These are phyloP conservation scores for Gryllus bimaculatus DNA, from an alignment of 1,140 invertebrate species.

Conservation along the genomic window DNA sequence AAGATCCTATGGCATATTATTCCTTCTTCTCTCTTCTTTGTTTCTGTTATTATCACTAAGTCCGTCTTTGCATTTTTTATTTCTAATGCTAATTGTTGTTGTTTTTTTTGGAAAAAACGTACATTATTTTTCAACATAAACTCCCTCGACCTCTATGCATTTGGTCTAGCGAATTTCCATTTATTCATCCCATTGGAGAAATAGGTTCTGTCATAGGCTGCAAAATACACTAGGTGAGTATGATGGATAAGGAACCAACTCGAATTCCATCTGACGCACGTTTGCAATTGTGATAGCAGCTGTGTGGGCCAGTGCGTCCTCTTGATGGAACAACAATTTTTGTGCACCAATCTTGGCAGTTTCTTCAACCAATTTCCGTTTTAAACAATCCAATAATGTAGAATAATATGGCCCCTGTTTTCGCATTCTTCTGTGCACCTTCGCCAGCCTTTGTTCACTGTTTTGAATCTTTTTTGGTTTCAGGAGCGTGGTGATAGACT, in stretches of 20 bases:
- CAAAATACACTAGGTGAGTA: background rate
- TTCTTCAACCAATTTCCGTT: too few species aligned
- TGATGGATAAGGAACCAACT: background rate
- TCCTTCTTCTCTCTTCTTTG: too few species aligned
- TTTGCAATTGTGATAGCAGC: background rate
- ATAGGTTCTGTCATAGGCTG: background rate
- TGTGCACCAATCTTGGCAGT: background rate
- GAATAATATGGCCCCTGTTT: background rate
- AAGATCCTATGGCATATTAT: too few species aligned
- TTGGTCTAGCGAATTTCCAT: background rate
- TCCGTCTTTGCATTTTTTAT: too few species aligned
- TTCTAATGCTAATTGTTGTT: too few species aligned
- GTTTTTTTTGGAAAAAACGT: background rate
- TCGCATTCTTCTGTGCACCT: background rate
- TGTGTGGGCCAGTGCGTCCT: background rate
- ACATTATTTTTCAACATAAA: background rate
- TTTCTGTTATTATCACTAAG: too few species aligned
- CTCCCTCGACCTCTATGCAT: background rate
- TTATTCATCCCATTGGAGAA: background rate
- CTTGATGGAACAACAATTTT: background rate
- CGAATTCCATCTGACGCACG: background rate
- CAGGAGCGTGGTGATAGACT: too few species aligned
- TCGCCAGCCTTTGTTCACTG: too few species aligned
- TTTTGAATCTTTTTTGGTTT: too few species aligned
- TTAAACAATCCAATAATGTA: background rate